phyloP scores from a whole-genome alignment of 1,140 invertebrate species.

The Drosophila chauvacae region DNA sequence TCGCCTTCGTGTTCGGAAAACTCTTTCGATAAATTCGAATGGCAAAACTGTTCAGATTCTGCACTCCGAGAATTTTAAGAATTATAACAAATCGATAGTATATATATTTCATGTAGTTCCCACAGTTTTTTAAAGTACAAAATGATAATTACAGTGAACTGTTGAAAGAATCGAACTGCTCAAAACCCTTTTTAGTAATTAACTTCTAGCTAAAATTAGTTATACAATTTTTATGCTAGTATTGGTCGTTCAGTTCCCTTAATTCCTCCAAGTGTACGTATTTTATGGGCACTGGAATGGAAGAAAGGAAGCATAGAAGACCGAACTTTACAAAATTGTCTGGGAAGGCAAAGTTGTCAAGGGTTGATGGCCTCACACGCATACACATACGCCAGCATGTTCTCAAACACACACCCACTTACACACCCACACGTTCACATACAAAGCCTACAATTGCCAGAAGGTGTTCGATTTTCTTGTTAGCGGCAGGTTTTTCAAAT shows the following conservation, averaged over 20 bases:
- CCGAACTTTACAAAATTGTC: slow-evolving; percentile 72
- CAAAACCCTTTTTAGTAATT: not conserved
- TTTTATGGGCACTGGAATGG: slow-evolving; percentile 23
- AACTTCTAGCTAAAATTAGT: not conserved
- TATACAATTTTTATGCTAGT: not conserved
- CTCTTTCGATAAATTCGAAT: slow-evolving; percentile 77
- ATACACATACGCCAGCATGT: slow-evolving; percentile 3
- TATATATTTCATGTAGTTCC: not conserved
- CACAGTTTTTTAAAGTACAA: not conserved
- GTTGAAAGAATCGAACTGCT: not conserved
- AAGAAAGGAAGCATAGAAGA: slow-evolving; percentile 26
- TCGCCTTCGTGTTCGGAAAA: slow-evolving; percentile 57
- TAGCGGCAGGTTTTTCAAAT: slow-evolving; percentile 57
- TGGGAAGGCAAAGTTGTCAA: slow-evolving; percentile 66
- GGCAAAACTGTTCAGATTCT: slow-evolving; percentile 58
- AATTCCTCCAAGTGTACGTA: slow-evolving; percentile 25
- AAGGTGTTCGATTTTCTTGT: slow-evolving; percentile 54
- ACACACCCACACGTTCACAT: not conserved
- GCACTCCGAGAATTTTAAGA: not conserved
- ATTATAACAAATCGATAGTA: not conserved
- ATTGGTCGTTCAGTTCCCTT: fast-evolving
- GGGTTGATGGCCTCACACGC: slow-evolving; percentile 53
- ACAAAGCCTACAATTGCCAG: slow-evolving; percentile 36
- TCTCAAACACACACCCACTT: not conserved
- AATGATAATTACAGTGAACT: too few species aligned